phyloP scores from a whole-genome alignment of 1,140 invertebrate species.

The Aculops lycopersici region DNA sequence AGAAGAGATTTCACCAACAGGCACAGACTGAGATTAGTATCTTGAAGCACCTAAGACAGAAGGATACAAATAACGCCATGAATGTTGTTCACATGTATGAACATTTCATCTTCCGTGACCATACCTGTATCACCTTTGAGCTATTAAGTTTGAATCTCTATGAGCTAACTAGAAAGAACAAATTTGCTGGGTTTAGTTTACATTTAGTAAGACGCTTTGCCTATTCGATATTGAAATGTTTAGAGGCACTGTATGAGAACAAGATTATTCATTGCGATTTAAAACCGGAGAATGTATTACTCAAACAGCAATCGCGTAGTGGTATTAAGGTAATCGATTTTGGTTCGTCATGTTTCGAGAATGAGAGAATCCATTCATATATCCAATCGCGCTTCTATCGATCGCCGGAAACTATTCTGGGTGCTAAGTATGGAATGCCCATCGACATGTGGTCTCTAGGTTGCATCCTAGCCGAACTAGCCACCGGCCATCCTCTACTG shows the following conservation, averaged over 20 bases:
- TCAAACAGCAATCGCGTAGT: conserved; percentile 89
- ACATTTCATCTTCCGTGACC: conserved; percentile 87
- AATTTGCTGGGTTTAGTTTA: conserved; percentile 88
- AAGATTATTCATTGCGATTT: conserved; percentile 98
- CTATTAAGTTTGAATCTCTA: conserved; percentile 90
- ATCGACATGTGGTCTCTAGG: conserved; percentile 99
- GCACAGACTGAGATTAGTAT: conserved; percentile 98
- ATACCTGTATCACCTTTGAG: conserved; percentile 99
- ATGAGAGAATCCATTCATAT: conserved; percentile 89
- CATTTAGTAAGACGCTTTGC: conserved; percentile 91
- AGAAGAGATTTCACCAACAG: conserved; percentile 89
- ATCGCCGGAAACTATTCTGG: conserved; percentile 64
- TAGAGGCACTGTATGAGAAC: conserved; percentile 77
- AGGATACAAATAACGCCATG: conserved; percentile 91
- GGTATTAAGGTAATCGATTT: conserved; percentile 99
- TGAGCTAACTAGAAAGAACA: conserved; percentile 98
- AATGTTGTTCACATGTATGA: conserved; percentile 98
- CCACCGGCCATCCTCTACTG: conserved; percentile 68
- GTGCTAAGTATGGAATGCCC: conserved; percentile 80
- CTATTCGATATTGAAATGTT: conserved; percentile 75
- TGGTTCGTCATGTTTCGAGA: conserved; percentile 92
- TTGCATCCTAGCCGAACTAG: conserved; percentile 48
- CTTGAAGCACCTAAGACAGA: conserved; percentile 66
- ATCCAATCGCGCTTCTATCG: conserved; percentile 94
- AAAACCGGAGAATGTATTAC: conserved; percentile 84